Evolutionary conservation across 2,888 invertebrate genomes (phyloP).

Genomic region (Pilophorus perplexus): DNA sequence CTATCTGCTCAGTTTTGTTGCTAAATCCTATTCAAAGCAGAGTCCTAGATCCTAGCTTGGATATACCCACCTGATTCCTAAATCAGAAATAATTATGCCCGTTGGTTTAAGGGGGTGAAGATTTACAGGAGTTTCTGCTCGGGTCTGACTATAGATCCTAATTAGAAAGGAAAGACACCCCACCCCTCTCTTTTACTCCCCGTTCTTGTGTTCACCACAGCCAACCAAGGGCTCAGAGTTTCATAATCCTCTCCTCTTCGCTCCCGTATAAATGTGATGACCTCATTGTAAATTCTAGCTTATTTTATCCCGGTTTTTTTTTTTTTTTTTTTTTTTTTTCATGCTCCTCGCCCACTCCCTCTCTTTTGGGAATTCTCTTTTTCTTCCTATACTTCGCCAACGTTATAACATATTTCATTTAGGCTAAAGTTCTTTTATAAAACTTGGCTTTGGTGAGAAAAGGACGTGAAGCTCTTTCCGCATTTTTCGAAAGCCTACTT

Average conservation of each 20-base stretch:
- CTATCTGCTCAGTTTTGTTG: too few relatives aligned
- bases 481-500: too few relatives aligned
- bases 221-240: slow-evolving; percentile 4
- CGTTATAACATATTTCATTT: slow-evolving; percentile 1
- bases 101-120: slow-evolving; percentile 29
- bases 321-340: neutral
- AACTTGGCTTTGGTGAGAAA: too few relatives aligned
- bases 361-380: neutral
- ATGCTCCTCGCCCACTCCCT: neutral
- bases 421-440: neutral
- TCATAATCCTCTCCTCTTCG: slow-evolving; percentile 19
- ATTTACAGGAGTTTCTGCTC: slow-evolving; percentile 32
- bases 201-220: neutral
- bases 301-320: slow-evolving; percentile 12
- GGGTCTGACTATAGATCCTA: slow-evolving; percentile 24
- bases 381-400: neutral
- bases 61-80: slow-evolving; percentile 26
- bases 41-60: too few relatives aligned
- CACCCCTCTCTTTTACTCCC: neutral
- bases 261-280: slow-evolving; percentile 21
- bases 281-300: slow-evolving; percentile 19
- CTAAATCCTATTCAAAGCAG: too few relatives aligned
- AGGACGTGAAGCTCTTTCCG: too few relatives aligned
- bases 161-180: slow-evolving; percentile 22
- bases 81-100: slow-evolving; percentile 34